These are phyloP conservation scores for Cyclargus thomasi DNA, from an alignment of 1,140 invertebrate species.

Conservation along the genomic window DNA sequence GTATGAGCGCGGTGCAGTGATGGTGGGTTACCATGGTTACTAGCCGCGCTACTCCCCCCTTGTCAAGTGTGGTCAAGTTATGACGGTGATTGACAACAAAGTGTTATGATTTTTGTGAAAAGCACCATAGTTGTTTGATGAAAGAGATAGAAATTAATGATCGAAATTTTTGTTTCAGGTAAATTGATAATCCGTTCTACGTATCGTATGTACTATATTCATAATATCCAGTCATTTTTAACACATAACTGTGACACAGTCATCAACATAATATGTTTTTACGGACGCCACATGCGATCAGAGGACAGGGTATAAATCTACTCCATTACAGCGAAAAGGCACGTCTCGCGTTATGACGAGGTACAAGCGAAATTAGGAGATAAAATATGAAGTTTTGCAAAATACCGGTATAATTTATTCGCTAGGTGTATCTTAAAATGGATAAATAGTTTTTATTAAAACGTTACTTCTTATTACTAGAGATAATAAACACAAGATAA, in stretches of 20 bases:
- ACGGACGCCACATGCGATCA: background rate
- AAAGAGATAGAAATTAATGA: too few relatives aligned
- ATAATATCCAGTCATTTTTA: background rate
- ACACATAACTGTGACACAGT: background rate
- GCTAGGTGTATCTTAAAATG: background rate
- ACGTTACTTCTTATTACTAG: too few relatives aligned
- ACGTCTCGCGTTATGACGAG: background rate
- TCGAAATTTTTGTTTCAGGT: conserved; percentile 7
- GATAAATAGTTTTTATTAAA: too few relatives aligned
- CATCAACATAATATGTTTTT: background rate
- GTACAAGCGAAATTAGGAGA: background rate
- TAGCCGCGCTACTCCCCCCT: too few relatives aligned
- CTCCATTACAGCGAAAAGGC: background rate
- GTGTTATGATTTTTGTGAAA: too few relatives aligned
- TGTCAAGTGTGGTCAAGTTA: too few relatives aligned
- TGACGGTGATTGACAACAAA: too few relatives aligned
- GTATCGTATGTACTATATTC: background rate
- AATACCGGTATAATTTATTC: background rate
- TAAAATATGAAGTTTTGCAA: background rate
- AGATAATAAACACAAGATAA: too few relatives aligned
- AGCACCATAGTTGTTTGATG: too few relatives aligned
- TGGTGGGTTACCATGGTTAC: too few relatives aligned
- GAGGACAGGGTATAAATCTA: background rate
- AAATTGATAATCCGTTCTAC: background rate
- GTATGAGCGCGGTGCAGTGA: too few relatives aligned